phyloP scores from a whole-genome alignment of 2,888 invertebrate genomes.

The Heterodera filipjevi region DNA sequence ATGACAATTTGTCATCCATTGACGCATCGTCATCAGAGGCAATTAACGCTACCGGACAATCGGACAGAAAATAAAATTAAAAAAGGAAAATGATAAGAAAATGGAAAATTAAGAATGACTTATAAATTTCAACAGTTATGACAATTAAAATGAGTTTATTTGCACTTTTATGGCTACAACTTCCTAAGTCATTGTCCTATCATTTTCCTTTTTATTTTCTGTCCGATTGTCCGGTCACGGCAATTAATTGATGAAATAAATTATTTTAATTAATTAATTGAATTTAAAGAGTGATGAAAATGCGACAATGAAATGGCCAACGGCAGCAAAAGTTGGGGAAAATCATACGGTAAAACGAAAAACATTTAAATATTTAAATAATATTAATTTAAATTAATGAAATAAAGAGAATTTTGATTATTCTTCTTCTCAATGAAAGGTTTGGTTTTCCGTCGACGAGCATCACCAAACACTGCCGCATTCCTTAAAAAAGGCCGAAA shows the following conservation, averaged over 20 bases:
- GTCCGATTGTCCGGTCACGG: too few species aligned
- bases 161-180: too few species aligned
- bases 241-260: background rate
- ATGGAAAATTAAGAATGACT: too few species aligned
- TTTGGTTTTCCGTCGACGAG: background rate
- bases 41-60: too few species aligned
- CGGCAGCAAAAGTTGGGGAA: conserved; percentile 12
- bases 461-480: background rate
- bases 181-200: too few species aligned
- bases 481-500: background rate
- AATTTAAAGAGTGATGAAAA: conserved; percentile 5
- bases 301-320: conserved; percentile 12
- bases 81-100: too few species aligned
- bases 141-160: too few species aligned
- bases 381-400: too few species aligned
- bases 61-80: too few species aligned
- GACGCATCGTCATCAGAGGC: conserved; percentile 7
- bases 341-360: background rate
- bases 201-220: too few species aligned
- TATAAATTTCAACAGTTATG: too few species aligned
- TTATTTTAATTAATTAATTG: background rate
- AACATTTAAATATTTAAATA: background rate
- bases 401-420: background rate
- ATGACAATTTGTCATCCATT: conserved; percentile 16
- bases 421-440: background rate